phyloP scores from a whole-genome alignment of 2,113 vertebrate species.

The Pongo abelii region DNA sequence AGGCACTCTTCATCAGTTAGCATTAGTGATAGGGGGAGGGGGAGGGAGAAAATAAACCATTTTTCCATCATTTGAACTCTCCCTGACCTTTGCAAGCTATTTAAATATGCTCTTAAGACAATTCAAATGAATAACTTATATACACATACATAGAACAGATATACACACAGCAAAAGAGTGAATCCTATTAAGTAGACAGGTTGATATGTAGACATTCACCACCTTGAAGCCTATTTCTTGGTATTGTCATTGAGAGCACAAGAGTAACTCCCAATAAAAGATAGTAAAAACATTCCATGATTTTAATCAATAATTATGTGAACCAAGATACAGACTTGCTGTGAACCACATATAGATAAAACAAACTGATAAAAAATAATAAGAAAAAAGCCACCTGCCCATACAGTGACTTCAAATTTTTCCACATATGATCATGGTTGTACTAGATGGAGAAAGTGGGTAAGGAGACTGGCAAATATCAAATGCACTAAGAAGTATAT shows the following conservation, averaged over 20 bases:
- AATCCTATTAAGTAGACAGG: not conserved
- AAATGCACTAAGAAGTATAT: not conserved
- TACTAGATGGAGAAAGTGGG: not conserved
- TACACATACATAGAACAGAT: not conserved
- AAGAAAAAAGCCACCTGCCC: not conserved
- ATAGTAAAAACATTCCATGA: not conserved
- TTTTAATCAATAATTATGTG: not conserved
- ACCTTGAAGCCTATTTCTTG: not conserved
- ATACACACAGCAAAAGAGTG: conserved; percentile 27
- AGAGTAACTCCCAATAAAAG: not conserved
- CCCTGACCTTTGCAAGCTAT: conserved; percentile 76
- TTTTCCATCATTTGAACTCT: conserved; percentile 82
- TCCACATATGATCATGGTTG: not conserved
- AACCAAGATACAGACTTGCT: not conserved
- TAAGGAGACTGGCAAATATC: not conserved
- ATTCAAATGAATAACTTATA: conserved; percentile 68
- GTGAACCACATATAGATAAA: not conserved
- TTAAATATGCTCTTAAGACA: conserved; percentile 57
- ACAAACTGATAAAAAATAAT: not conserved
- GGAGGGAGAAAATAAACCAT: conserved; percentile 57
- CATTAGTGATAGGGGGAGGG: conserved; percentile 44
- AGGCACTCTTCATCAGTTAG: conserved; percentile 73
- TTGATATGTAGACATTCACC: conserved; percentile 31
- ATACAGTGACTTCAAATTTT: not conserved
- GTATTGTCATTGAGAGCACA: not conserved